Conservation (phyloP, 2,797 vertebrate species). For the Halcyon badia region DNA sequence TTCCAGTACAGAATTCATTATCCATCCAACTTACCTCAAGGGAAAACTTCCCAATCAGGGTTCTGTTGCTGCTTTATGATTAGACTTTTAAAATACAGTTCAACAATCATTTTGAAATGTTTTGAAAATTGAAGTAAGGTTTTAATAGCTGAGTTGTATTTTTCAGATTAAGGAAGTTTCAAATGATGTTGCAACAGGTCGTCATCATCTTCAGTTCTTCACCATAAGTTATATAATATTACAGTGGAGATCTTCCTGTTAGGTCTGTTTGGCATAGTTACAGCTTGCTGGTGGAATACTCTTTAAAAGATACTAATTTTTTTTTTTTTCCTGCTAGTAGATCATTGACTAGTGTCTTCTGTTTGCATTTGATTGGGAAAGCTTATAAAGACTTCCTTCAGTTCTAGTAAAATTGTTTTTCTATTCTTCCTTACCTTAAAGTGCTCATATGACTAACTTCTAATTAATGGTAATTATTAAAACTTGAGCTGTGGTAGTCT, state of each 20-base stretch:
- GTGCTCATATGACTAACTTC: not conserved
- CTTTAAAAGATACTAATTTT: not conserved
- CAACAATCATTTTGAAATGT: not conserved
- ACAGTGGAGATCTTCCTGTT: not conserved
- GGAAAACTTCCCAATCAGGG: not conserved
- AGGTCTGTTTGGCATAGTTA: not conserved
- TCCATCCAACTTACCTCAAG: slow-evolving; percentile 26
- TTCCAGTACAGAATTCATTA: slow-evolving; percentile 63
- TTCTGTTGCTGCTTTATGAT: slow-evolving; percentile 14
- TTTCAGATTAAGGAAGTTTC: not conserved
- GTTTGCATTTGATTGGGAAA: not conserved
- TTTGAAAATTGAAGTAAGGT: not conserved
- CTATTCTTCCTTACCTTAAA: not conserved
- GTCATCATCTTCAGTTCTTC: not conserved
- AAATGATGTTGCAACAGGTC: not conserved
- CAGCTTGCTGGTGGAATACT: not conserved
- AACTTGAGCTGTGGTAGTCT: not conserved
- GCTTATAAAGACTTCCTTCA: not conserved
- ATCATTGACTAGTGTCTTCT: not conserved
- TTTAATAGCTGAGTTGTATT: not conserved
- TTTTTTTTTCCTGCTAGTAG: not conserved
- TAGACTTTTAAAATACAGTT: not conserved
- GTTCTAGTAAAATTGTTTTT: not conserved
- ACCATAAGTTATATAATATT: not conserved
- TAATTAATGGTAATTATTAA: not conserved